Conservation (phyloP, 2,797 vertebrate species). For the Gila robusta region DNA sequence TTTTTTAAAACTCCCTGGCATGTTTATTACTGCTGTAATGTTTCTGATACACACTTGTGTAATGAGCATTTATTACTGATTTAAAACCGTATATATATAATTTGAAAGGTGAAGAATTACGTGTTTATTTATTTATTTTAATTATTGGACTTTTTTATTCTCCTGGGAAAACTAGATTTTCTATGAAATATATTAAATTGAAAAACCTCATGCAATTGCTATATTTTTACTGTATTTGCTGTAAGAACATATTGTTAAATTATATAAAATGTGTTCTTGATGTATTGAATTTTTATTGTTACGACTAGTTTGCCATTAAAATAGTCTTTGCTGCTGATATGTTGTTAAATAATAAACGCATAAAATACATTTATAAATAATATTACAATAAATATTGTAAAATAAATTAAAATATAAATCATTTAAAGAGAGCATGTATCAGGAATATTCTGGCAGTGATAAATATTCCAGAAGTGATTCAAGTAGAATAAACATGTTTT, state of each 20-base stretch:
- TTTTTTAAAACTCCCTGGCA: not conserved
- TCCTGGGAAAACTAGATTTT: not conserved
- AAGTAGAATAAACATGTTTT: not conserved
- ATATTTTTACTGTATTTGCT: not conserved
- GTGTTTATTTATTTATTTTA: not conserved
- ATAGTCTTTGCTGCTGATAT: not conserved
- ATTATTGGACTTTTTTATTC: not conserved
- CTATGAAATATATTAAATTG: not conserved
- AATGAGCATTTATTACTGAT: not conserved
- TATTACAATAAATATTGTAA: not conserved
- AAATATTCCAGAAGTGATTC: not conserved
- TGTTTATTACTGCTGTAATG: not conserved
- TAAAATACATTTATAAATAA: not conserved
- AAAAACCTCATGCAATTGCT: not conserved
- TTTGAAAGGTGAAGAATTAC: not conserved
- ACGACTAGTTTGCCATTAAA: not conserved
- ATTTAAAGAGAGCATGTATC: not conserved
- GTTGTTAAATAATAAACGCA: not conserved
- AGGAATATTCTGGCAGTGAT: not conserved
- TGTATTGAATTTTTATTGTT: not conserved
- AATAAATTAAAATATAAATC: not conserved
- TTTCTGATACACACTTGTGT: conserved; percentile 40
- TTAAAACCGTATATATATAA: not conserved
- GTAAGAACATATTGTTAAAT: not conserved
- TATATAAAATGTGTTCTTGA: not conserved